These are phyloP conservation scores for Brachyopa scutellaris DNA, from an alignment of 2,888 invertebrate genomes.

Conservation along the genomic window DNA sequence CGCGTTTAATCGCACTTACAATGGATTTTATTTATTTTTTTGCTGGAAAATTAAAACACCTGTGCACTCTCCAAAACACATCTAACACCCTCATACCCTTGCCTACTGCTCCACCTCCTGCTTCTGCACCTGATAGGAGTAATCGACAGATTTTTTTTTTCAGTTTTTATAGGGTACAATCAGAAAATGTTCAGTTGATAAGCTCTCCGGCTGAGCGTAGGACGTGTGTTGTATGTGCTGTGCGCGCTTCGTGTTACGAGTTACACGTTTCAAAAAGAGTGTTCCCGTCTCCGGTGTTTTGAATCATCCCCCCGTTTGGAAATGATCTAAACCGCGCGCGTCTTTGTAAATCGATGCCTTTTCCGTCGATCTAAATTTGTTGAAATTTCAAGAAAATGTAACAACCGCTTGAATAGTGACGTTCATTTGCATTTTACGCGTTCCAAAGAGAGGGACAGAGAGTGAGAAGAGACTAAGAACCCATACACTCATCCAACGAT, in stretches of 20 bases:
- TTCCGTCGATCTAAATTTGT: too few relatives aligned
- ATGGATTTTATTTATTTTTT: not conserved
- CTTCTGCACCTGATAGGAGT: conserved; percentile 51
- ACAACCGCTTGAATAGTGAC: conserved; percentile 4
- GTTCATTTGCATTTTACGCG: conserved; percentile 4
- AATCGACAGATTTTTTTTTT: conserved; percentile 59
- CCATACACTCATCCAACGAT: conserved; percentile 6
- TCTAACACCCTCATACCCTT: not conserved
- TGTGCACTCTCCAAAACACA: conserved; percentile 20
- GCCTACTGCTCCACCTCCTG: not conserved
- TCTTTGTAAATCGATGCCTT: not conserved
- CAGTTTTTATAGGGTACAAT: conserved; percentile 51
- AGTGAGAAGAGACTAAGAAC: not conserved
- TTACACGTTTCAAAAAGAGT: not conserved
- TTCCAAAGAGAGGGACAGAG: conserved; percentile 19
- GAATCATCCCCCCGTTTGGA: not conserved
- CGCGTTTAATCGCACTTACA: not conserved
- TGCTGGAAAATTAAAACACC: not conserved
- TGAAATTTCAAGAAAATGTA: conserved; percentile 30
- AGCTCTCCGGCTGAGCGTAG: conserved; percentile 56
- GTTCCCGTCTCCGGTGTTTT: not conserved
- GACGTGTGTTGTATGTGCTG: conserved; percentile 54
- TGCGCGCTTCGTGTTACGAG: conserved; percentile 32
- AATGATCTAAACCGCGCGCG: conserved; percentile 10
- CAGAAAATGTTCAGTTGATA: conserved; percentile 67